Evolutionary conservation across 92 coral and sea anemone species (phyloP).

Genomic region (Siderastrea radians): DNA sequence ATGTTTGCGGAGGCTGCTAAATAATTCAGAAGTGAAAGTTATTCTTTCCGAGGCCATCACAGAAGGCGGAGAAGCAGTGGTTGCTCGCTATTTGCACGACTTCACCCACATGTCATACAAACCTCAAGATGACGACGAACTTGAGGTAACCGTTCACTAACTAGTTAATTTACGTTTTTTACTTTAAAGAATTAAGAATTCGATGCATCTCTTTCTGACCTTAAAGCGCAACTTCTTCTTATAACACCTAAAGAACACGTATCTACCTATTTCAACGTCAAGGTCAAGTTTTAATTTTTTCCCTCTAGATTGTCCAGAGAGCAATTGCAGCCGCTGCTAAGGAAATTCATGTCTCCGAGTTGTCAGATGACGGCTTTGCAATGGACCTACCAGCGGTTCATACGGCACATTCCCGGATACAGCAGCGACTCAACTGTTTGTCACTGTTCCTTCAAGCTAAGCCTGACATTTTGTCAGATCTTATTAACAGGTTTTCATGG

Average conservation of each 20-base stretch:
- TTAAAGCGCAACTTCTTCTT: not conserved
- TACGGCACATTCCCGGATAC: slow-evolving; percentile 69
- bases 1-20: slow-evolving; percentile 58
- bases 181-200: not conserved
- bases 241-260: not conserved
- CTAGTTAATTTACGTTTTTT: not conserved
- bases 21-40: slow-evolving; percentile 60
- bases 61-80: slow-evolving; percentile 62
- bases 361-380: slow-evolving; percentile 13
- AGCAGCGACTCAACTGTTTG: slow-evolving; percentile 70
- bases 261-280: too few relatives aligned
- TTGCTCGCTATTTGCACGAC: slow-evolving; percentile 72
- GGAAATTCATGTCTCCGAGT: slow-evolving; percentile 41
- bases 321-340: slow-evolving; percentile 67
- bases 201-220: not conserved
- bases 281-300: not conserved
- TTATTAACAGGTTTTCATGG: slow-evolving; percentile 42
- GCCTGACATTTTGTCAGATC: slow-evolving; percentile 56
- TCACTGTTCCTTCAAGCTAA: slow-evolving; percentile 62
- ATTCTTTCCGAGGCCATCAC: slow-evolving; percentile 34
- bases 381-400: slow-evolving; percentile 71
- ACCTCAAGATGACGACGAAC: slow-evolving; percentile 54
- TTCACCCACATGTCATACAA: slow-evolving; percentile 77
- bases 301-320: slow-evolving; percentile 21
- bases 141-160: slow-evolving; percentile 49